These are phyloP conservation scores for Tapirus terrestris DNA, from an alignment of 2,113 vertebrate species.

Conservation along the genomic window DNA sequence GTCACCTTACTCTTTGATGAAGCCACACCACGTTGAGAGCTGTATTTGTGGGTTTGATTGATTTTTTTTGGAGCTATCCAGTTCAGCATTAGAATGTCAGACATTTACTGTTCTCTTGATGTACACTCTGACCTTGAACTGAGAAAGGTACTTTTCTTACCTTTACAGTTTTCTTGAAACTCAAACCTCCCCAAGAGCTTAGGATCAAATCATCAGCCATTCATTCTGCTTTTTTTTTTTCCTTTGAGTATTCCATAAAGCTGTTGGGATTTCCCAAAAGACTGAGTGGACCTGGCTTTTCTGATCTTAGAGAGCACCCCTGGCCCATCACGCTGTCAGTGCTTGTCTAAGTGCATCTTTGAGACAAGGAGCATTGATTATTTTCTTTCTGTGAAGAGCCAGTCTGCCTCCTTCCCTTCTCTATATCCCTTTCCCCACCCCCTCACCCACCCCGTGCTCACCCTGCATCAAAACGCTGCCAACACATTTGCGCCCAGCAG, in stretches of 20 bases:
- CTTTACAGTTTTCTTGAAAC: constrained; percentile 78
- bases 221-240: constrained; percentile 21
- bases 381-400: constrained; percentile 8
- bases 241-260: background rate
- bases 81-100: constrained; percentile 61
- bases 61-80: constrained; percentile 47
- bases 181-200: constrained; percentile 58
- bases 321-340: background rate
- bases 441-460: background rate
- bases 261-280: constrained; percentile 13
- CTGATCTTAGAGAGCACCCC: constrained; percentile 17
- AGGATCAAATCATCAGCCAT: constrained; percentile 70
- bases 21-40: background rate
- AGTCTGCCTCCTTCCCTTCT: constrained; percentile 37
- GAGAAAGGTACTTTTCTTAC: constrained; percentile 67
- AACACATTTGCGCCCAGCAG: constrained; percentile 59
- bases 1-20: constrained; percentile 42
- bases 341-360: constrained; percentile 46
- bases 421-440: background rate
- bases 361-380: constrained; percentile 12
- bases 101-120: constrained; percentile 43
- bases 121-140: constrained; percentile 61
- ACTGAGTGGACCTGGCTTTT: background rate
- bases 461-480: constrained; percentile 64
- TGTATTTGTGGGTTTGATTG: constrained; percentile 54